Evolutionary conservation across 2,113 vertebrate genomes (phyloP).

Genomic region (Corythoichthys intestinalis): DNA sequence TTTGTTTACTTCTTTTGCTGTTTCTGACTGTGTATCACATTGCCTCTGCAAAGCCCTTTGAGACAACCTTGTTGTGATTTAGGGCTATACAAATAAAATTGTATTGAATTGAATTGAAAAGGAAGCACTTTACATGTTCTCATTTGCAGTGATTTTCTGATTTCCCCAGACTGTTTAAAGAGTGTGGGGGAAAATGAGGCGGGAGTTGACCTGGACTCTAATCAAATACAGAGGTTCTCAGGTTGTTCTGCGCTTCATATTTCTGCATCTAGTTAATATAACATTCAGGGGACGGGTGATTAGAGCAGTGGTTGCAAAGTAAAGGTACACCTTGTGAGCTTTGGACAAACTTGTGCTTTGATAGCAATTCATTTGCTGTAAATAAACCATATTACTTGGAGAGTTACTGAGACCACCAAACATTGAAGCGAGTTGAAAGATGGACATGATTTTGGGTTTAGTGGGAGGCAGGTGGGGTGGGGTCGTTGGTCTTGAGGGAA

Average conservation of each 20-base stretch:
- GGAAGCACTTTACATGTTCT: too few relatives aligned
- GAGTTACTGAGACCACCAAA: background rate
- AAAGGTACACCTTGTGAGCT: too few relatives aligned
- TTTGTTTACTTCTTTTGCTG: too few relatives aligned
- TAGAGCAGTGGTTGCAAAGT: background rate
- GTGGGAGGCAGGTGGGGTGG: background rate
- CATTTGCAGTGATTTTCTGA: too few relatives aligned
- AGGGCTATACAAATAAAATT: too few relatives aligned
- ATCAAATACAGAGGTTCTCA: conserved; percentile 18
- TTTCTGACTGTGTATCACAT: too few relatives aligned
- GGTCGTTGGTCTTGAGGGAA: conserved; percentile 18
- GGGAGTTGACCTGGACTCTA: conserved; percentile 19
- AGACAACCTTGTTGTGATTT: too few relatives aligned
- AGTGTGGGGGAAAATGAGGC: conserved; percentile 4
- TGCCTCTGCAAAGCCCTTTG: too few relatives aligned
- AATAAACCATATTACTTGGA: background rate
- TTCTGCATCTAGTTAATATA: conserved; percentile 27
- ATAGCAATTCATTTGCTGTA: background rate
- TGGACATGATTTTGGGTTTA: conserved; percentile 1
- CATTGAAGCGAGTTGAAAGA: background rate
- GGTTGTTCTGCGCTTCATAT: background rate
- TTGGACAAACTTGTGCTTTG: too few relatives aligned
- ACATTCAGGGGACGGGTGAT: background rate
- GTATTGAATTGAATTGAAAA: too few relatives aligned
- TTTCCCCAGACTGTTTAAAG: background rate